These are phyloP conservation scores for Greenwoodochromis staneri DNA, from an alignment of 2,113 vertebrate species.

Conservation along the genomic window DNA sequence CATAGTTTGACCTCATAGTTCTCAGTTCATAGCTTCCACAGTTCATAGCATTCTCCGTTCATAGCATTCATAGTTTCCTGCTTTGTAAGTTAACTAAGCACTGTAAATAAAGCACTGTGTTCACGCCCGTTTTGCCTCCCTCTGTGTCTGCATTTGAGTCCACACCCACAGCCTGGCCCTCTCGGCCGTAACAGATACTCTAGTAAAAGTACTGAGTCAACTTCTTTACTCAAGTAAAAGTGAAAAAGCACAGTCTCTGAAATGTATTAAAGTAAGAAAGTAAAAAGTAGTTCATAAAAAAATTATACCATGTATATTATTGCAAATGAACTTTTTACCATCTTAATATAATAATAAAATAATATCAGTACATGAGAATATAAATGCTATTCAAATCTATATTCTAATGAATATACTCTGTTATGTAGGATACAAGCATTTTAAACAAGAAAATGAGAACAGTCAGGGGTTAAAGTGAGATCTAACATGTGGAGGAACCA, in stretches of 20 bases:
- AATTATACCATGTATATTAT: neutral
- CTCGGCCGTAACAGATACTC: neutral
- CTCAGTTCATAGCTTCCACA: too few species aligned
- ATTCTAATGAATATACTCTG: neutral
- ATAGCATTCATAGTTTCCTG: too few species aligned
- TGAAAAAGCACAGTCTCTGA: neutral
- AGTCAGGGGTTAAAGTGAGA: accelerated
- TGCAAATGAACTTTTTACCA: neutral
- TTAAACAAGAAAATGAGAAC: neutral
- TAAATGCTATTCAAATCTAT: neutral
- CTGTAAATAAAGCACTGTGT: too few species aligned
- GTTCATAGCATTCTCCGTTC: too few species aligned
- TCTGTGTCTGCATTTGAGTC: too few species aligned
- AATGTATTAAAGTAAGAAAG: neutral
- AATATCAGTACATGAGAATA: accelerated
- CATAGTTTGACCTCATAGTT: too few species aligned
- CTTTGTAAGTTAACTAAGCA: too few species aligned
- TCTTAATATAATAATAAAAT: neutral
- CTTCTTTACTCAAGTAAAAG: neutral
- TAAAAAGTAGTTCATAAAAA: neutral
- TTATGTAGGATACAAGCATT: accelerated
- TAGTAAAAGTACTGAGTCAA: neutral
- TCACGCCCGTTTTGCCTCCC: too few species aligned
- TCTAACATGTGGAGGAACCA: neutral
- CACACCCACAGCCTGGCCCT: too few species aligned